Evolutionary conservation across 2,113 vertebrate species (phyloP).

Genomic region (Murina feae): DNA sequence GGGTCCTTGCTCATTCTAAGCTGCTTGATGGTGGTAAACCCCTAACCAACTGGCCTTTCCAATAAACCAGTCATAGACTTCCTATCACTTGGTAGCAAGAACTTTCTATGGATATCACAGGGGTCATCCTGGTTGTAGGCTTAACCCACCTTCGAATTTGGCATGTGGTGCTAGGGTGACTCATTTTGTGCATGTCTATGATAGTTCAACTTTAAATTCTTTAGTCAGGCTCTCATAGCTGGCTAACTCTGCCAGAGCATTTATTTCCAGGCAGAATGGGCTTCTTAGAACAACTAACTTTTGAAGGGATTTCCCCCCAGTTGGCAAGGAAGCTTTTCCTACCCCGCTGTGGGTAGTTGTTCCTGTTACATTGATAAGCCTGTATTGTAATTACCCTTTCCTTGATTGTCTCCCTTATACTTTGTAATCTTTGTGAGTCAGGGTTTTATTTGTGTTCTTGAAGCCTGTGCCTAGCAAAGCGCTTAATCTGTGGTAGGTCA

Average conservation of each 20-base stretch:
- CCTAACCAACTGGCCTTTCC: not conserved
- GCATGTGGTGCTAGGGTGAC: not conserved
- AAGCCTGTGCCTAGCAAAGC: not conserved
- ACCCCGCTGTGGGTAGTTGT: not conserved
- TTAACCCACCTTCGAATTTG: not conserved
- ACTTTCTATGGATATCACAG: not conserved
- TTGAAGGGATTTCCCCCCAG: not conserved
- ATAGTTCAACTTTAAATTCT: not conserved
- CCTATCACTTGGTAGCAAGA: not conserved
- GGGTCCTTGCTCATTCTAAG: not conserved
- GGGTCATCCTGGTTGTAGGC: not conserved
- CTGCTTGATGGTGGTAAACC: accelerated
- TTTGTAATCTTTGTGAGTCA: not conserved
- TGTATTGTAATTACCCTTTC: not conserved
- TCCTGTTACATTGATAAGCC: not conserved
- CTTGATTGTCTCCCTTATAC: not conserved
- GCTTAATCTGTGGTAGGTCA: not conserved
- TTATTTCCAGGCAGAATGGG: not conserved
- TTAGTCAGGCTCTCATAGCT: not conserved
- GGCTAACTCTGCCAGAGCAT: not conserved
- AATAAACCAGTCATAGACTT: not conserved
- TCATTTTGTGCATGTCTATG: not conserved
- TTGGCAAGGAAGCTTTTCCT: not conserved
- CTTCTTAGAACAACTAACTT: not conserved
- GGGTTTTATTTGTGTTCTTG: not conserved